Conservation (phyloP, 2,888 invertebrate genomes). For the Acrobasis repandana region DNA sequence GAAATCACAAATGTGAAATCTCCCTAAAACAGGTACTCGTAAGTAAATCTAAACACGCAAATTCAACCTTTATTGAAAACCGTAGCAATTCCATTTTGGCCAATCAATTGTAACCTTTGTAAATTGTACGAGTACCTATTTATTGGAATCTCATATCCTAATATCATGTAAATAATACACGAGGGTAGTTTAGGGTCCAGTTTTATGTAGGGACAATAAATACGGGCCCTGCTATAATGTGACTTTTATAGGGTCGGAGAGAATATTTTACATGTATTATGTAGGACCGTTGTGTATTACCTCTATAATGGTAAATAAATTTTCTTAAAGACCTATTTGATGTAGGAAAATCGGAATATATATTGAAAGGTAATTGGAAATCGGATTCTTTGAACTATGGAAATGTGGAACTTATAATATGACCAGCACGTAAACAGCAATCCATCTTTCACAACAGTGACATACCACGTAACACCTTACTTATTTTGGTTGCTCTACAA, state of each 20-base stretch:
- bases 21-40: neutral
- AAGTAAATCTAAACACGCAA: neutral
- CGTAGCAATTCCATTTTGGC: slow-evolving; percentile 1
- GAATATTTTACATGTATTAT: slow-evolving; percentile 21
- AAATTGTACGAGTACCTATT: slow-evolving; percentile 15
- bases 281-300: slow-evolving; percentile 12
- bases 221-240: slow-evolving; percentile 18
- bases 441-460: neutral
- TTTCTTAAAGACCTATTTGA: neutral
- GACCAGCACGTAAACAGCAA: neutral
- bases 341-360: neutral
- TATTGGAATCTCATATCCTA: slow-evolving; percentile 16
- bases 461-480: neutral
- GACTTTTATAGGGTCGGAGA: slow-evolving; percentile 20
- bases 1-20: neutral
- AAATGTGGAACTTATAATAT: neutral
- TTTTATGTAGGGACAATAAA: slow-evolving; percentile 24
- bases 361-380: neutral
- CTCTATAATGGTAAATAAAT: slow-evolving; percentile 16
- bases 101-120: neutral
- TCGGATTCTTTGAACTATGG: neutral
- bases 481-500: neutral
- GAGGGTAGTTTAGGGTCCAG: slow-evolving; percentile 14
- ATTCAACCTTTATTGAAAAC: slow-evolving; percentile 10
- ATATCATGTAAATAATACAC: slow-evolving; percentile 24